phyloP scores from a whole-genome alignment of 2,797 vertebrate species.

The Paedocypris micromegethes region DNA sequence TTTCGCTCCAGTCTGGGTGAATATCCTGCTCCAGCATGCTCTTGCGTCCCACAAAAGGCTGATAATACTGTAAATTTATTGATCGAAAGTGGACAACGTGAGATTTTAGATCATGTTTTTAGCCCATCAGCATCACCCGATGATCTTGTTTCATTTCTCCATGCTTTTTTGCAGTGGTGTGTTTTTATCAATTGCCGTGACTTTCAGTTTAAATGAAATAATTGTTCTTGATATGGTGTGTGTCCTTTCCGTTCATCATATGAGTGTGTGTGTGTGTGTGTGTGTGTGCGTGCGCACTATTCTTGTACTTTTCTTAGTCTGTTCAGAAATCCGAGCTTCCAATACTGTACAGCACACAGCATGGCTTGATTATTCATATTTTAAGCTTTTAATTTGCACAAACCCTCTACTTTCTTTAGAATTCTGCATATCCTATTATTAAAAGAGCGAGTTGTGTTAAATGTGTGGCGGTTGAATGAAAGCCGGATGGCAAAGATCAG shows the following conservation, averaged over 20 bases:
- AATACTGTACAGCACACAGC: constrained; percentile 52
- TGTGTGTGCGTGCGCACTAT: constrained; percentile 11
- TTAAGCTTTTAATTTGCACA: constrained; percentile 46
- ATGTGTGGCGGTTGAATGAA: constrained; percentile 28
- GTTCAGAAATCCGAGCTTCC: constrained; percentile 48
- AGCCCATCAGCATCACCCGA: too few species aligned
- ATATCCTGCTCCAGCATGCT: constrained; percentile 63
- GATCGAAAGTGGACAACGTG: constrained; percentile 58
- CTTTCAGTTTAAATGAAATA: not conserved
- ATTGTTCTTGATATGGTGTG: too few species aligned
- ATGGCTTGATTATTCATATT: constrained; percentile 25
- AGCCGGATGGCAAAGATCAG: constrained; percentile 21
- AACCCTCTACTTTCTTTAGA: constrained; percentile 25
- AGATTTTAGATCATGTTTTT: too few species aligned
- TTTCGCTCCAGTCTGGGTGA: constrained; percentile 55
- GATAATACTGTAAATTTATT: constrained; percentile 59
- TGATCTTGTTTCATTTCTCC: too few species aligned
- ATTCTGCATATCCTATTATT: constrained; percentile 27
- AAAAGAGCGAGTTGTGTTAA: constrained; percentile 5
- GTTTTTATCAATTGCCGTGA: constrained; percentile 6
- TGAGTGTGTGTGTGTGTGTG: constrained; percentile 14
- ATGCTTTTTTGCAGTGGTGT: constrained; percentile 20
- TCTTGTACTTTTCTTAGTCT: constrained; percentile 37
- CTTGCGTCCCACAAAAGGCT: constrained; percentile 70
- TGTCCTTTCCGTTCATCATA: not conserved